Conservation (phyloP, 2,888 invertebrate species). For the Noctua comes region DNA sequence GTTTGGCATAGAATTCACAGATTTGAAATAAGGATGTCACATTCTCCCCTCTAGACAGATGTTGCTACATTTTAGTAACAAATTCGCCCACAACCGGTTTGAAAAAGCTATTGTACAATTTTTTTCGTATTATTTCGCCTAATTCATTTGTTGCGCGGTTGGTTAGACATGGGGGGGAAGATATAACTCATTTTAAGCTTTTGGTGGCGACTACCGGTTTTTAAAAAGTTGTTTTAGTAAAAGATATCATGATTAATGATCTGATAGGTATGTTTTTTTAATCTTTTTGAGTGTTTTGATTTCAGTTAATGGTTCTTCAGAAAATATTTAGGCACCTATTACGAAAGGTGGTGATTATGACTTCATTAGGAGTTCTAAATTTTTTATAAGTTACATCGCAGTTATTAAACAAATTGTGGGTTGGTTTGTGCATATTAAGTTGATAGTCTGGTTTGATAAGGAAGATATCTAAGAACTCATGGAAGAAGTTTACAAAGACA, state of each 20-base stretch:
- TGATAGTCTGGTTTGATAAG: background rate
- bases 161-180: slow-evolving; percentile 87
- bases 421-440: background rate
- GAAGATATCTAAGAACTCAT: background rate
- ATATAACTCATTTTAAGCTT: slow-evolving; percentile 83
- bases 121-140: slow-evolving; percentile 88
- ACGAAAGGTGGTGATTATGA: background rate
- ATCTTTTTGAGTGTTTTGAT: slow-evolving; percentile 52
- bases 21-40: slow-evolving; percentile 43
- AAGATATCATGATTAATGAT: slow-evolving; percentile 63
- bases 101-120: slow-evolving; percentile 86
- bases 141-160: slow-evolving; percentile 89
- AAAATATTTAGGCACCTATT: slow-evolving; percentile 7
- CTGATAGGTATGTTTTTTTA: slow-evolving; percentile 47
- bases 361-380: background rate
- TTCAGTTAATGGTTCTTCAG: slow-evolving; percentile 34
- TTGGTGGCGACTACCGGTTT: slow-evolving; percentile 84
- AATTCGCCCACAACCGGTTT: slow-evolving; percentile 88
- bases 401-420: background rate
- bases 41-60: slow-evolving; percentile 87
- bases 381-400: background rate
- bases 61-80: slow-evolving; percentile 90
- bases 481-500: background rate
- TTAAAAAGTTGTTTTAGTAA: slow-evolving; percentile 70
- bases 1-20: slow-evolving; percentile 21